Evolutionary conservation across 2,113 vertebrate species (phyloP).

Genomic region (Origma solitaria): DNA sequence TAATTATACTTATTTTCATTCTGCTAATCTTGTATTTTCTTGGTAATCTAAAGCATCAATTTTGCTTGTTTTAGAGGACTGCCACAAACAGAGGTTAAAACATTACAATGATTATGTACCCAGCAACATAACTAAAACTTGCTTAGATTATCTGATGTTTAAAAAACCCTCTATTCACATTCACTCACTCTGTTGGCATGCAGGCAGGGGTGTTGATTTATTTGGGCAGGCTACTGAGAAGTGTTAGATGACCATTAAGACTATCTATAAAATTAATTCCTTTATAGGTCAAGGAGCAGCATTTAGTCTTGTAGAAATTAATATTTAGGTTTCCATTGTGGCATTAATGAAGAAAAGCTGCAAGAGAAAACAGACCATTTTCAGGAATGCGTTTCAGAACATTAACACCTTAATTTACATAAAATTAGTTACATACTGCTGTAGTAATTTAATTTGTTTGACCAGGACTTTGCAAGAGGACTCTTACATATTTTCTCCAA

Average conservation of each 20-base stretch:
- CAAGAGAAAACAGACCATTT: constrained; percentile 82
- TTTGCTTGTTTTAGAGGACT: not conserved
- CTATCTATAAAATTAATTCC: constrained; percentile 51
- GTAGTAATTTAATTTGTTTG: constrained; percentile 95
- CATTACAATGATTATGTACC: not conserved
- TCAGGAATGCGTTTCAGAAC: constrained; percentile 89
- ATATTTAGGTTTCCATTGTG: constrained; percentile 60
- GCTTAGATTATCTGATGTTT: not conserved
- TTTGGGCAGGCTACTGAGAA: constrained; percentile 41
- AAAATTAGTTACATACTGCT: constrained; percentile 95
- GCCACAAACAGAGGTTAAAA: not conserved
- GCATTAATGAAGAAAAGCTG: constrained; percentile 75
- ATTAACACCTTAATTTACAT: constrained; percentile 98
- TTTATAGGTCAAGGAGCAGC: constrained; percentile 34
- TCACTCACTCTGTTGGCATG: not conserved
- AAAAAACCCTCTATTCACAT: not conserved
- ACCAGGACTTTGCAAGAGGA: constrained; percentile 79
- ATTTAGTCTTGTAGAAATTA: constrained; percentile 59
- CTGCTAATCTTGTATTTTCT: not conserved
- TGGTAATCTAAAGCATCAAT: not conserved
- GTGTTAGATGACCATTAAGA: constrained; percentile 33
- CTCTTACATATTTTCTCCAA: constrained; percentile 78
- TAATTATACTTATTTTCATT: not conserved
- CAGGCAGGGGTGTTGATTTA: constrained; percentile 36
- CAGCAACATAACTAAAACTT: not conserved